These are phyloP conservation scores for Narcine bancroftii DNA, from an alignment of 2,113 vertebrate genomes.

Conservation along the genomic window DNA sequence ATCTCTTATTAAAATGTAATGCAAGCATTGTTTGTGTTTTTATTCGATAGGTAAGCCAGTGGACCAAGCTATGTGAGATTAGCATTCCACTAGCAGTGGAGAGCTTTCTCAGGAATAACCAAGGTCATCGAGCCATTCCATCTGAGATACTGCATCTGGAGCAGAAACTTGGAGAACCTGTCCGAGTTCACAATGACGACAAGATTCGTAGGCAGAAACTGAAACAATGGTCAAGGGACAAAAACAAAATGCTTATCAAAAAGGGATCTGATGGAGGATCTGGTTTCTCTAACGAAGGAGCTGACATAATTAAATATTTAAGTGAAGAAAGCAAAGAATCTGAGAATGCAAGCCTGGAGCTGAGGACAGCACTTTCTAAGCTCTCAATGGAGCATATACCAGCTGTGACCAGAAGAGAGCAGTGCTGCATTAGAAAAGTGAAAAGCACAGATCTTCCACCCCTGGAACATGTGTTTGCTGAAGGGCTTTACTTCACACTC, in stretches of 20 bases:
- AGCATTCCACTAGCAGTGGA: slow-evolving; percentile 81
- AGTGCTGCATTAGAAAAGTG: slow-evolving; percentile 72
- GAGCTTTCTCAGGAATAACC: slow-evolving; percentile 58
- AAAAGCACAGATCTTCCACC: slow-evolving; percentile 72
- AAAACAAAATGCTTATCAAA: slow-evolving; percentile 39
- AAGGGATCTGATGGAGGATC: neutral
- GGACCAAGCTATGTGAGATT: slow-evolving; percentile 91
- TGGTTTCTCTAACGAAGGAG: neutral
- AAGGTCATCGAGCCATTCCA: slow-evolving; percentile 54
- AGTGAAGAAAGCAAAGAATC: neutral
- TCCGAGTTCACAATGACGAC: slow-evolving; percentile 90
- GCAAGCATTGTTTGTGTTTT: slow-evolving; percentile 34
- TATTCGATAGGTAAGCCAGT: slow-evolving; percentile 78
- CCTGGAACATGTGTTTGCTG: slow-evolving; percentile 85
- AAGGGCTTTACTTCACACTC: slow-evolving; percentile 91
- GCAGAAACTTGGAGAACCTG: slow-evolving; percentile 76
- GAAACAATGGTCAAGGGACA: slow-evolving; percentile 56
- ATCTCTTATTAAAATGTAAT: neutral
- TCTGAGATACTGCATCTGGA: slow-evolving; percentile 72
- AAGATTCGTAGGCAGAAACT: slow-evolving; percentile 90
- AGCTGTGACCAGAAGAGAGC: slow-evolving; percentile 57
- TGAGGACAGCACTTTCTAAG: slow-evolving; percentile 72
- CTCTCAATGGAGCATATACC: slow-evolving; percentile 57
- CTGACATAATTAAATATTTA: neutral
- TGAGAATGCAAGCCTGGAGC: slow-evolving; percentile 55